These are phyloP conservation scores for Drosophila nigrodunni DNA, from an alignment of 1,140 invertebrate genomes.

Conservation along the genomic window DNA sequence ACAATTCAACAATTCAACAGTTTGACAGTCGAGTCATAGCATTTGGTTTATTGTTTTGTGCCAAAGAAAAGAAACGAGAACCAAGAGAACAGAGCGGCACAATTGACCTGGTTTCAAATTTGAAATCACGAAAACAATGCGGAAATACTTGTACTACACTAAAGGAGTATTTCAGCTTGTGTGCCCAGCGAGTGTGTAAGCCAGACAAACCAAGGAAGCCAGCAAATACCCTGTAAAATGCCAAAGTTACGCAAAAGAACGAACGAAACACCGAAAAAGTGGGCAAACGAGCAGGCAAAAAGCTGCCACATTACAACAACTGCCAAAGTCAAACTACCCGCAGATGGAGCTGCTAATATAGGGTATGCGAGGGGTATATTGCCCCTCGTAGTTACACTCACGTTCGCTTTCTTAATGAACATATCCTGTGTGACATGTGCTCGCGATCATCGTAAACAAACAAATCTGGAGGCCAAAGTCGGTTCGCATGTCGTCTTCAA, in stretches of 20 bases:
- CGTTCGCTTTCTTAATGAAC: slow-evolving; percentile 66
- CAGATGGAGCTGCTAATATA: no score
- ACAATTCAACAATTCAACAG: not conserved
- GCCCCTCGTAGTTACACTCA: not conserved
- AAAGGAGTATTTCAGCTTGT: slow-evolving; percentile 17
- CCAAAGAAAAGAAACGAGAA: slow-evolving; percentile 16
- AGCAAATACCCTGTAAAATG: slow-evolving; percentile 11
- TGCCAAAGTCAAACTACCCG: slow-evolving; percentile 30
- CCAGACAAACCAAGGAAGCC: not conserved
- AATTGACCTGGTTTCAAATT: slow-evolving; percentile 63
- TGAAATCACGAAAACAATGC: slow-evolving; percentile 43
- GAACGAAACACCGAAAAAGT: not conserved
- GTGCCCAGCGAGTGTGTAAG: not conserved
- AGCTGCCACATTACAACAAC: slow-evolving; percentile 23
- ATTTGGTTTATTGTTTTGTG: not conserved
- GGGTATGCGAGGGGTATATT: no score
- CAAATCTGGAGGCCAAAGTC: slow-evolving; percentile 91
- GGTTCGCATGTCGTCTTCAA: slow-evolving; percentile 94
- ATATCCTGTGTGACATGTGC: slow-evolving; percentile 70
- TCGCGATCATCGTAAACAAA: slow-evolving; percentile 86
- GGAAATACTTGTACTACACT: slow-evolving; percentile 32
- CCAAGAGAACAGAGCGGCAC: slow-evolving; percentile 6
- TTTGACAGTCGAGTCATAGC: not conserved
- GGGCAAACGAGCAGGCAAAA: slow-evolving; percentile 1
- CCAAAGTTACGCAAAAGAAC: slow-evolving; percentile 13